These are phyloP conservation scores for Entomobrya proxima DNA, from an alignment of 2,888 invertebrate genomes.

Conservation along the genomic window DNA sequence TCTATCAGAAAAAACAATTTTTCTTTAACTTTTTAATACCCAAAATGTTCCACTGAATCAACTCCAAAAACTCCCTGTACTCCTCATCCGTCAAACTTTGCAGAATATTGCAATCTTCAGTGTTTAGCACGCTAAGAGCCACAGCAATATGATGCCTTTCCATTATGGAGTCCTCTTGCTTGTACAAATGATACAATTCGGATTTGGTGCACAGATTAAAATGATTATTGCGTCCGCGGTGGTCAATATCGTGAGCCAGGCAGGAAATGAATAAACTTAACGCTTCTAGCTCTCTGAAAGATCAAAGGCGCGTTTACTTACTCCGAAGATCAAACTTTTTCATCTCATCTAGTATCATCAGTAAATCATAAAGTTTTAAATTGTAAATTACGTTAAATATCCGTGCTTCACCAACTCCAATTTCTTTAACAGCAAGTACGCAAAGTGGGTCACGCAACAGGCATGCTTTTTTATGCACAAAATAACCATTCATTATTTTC, in stretches of 20 bases:
- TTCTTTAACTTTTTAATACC: neutral
- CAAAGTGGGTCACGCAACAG: conserved; percentile 59
- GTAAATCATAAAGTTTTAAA: neutral
- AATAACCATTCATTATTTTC: neutral
- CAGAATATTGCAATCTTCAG: conserved; percentile 64
- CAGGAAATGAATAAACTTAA: conserved; percentile 52
- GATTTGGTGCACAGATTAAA: conserved; percentile 50
- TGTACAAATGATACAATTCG: conserved; percentile 52
- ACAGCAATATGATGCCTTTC: conserved; percentile 63
- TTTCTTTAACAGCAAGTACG: conserved; percentile 53
- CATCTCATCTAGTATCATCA: neutral
- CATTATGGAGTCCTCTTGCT: conserved; percentile 60
- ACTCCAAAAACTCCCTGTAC: conserved; percentile 59
- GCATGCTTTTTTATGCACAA: conserved; percentile 44
- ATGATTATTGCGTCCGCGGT: conserved; percentile 59
- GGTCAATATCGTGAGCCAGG: conserved; percentile 63
- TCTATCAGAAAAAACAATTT: too few relatives aligned
- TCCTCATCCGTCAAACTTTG: conserved; percentile 51
- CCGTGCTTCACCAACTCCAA: conserved; percentile 33
- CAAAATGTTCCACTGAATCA: conserved; percentile 58
- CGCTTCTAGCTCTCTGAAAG: conserved; percentile 57
- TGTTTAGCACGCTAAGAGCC: conserved; percentile 38
- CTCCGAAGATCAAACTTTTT: neutral
- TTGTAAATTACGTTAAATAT: conserved; percentile 44
- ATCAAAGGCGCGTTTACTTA: too few relatives aligned